Conservation (phyloP, 2,888 invertebrate species). For the Drosophila fungiperda region DNA sequence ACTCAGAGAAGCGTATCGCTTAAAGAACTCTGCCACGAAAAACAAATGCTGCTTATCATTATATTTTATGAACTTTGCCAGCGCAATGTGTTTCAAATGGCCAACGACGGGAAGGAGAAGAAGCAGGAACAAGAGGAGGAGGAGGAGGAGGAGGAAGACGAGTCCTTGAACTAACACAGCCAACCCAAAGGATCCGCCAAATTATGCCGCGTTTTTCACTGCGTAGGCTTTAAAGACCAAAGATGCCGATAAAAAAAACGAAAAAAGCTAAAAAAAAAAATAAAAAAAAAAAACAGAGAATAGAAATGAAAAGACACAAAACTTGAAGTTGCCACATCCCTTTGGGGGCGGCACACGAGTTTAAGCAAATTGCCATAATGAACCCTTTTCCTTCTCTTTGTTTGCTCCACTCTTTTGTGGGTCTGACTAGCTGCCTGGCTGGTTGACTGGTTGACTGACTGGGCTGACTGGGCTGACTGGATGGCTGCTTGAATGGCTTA, state of each 20-base stretch:
- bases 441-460: neutral
- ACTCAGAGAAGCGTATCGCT: constrained; percentile 16
- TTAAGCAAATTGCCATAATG: constrained; percentile 81
- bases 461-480: neutral
- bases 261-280: neutral
- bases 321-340: constrained; percentile 43
- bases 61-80: constrained; percentile 68
- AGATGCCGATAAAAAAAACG: constrained; percentile 25
- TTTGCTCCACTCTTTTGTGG: constrained; percentile 39
- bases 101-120: constrained; percentile 5
- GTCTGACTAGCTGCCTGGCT: constrained; percentile 44
- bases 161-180: constrained; percentile 19
- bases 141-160: neutral
- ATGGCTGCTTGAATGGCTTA: neutral
- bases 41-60: constrained; percentile 77
- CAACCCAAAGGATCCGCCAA: constrained; percentile 27
- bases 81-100: constrained; percentile 65
- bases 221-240: constrained; percentile 59
- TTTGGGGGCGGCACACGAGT: constrained; percentile 51
- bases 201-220: constrained; percentile 56
- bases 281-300: constrained; percentile 13
- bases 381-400: constrained; percentile 66
- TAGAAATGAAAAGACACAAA: constrained; percentile 47
- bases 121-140: neutral
- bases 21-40: constrained; percentile 14